A percentile compares a stretch with the other conserved stretches of the same genome.
These are phyloP conservation scores for Boulengeromyrus knoepffleri DNA, from an alignment of 2,113 vertebrate species.

Conservation along the genomic window DNA sequence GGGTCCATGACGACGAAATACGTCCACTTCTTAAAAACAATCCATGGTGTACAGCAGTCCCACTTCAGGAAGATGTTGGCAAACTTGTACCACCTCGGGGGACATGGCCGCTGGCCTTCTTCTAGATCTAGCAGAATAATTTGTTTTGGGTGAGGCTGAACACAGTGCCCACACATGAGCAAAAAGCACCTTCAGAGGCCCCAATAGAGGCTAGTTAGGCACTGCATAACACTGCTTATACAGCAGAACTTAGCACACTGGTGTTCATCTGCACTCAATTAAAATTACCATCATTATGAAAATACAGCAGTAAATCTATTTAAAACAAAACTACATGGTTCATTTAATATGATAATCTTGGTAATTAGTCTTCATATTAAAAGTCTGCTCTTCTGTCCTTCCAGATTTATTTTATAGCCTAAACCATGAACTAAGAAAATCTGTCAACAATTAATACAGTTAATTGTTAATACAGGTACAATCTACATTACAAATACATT, in stretches of 20 bases:
- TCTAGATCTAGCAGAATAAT: conserved; percentile 68
- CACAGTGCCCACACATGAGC: background rate
- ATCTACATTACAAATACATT: background rate
- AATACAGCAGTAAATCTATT: background rate
- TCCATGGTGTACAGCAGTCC: conserved; percentile 77
- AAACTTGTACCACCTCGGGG: conserved; percentile 81
- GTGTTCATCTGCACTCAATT: background rate
- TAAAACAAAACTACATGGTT: background rate
- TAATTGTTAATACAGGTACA: background rate
- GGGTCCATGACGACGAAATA: conserved; percentile 84
- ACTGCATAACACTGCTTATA: background rate
- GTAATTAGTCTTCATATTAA: background rate
- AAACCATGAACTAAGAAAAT: background rate
- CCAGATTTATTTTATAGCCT: background rate
- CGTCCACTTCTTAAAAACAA: conserved; percentile 64
- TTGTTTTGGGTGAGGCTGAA: background rate
- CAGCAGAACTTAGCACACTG: background rate
- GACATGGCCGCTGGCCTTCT: conserved; percentile 76
- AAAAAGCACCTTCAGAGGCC: background rate
- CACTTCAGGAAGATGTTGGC: conserved; percentile 75
- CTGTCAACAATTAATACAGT: no score
- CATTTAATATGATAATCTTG: background rate
- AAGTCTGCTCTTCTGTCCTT: background rate
- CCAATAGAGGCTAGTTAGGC: background rate
- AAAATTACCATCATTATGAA: background rate